Base-by-base conservation (phyloP, 2,113 vertebrate genomes). In the Grantiella picta region DNA sequence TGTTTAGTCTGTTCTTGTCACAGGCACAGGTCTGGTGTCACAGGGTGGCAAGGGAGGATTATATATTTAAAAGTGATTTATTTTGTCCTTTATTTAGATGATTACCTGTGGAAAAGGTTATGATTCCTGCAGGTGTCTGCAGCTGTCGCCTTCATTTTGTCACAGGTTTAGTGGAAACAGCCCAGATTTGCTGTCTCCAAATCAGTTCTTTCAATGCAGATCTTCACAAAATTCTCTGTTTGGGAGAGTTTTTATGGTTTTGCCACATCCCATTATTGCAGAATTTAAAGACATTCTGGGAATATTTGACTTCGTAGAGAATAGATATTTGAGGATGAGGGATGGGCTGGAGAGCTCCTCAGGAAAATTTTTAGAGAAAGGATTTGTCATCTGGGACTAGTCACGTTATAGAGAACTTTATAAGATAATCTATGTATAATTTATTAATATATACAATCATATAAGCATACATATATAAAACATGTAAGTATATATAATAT, bases 331-430 rank as follows among this genome's bases (percentile, higher is more conserved):
- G 19, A 9, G 36, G 17, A 63, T 38, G 57, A 59, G 5, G 4
- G 56, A 3, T 61, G 38, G 36, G 8, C 16, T 45, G 23, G 42
- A 77, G 21, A 70, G 8, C 21, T 85, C 31, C 36, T 49, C 47
- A 36, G 78, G 27, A 19, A 33, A 4, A 3, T 16, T 60, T 54
- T 56, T n/a, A 44, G 42, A 28, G 13, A 56, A 14, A 50, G 56
- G 9, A 8, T 59, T 71, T 36, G 5, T 72, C 25, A 42, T 47
- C 10, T 28, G 28, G 8, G 76, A 12, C 63, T 35, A 11, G 2
- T 25, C 0, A 0, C n/a, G 80, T 60, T 40, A n/a, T n/a, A n/a
- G 40, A 40, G 25, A 89, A 65, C 10, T 36, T 57, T 33, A 7
- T 28, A 50, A 12, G 2, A 44, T 36, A 49, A 33, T 57, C 31